phyloP scores from a whole-genome alignment of 1,140 invertebrate species.

The Aphaenogaster rudis region DNA sequence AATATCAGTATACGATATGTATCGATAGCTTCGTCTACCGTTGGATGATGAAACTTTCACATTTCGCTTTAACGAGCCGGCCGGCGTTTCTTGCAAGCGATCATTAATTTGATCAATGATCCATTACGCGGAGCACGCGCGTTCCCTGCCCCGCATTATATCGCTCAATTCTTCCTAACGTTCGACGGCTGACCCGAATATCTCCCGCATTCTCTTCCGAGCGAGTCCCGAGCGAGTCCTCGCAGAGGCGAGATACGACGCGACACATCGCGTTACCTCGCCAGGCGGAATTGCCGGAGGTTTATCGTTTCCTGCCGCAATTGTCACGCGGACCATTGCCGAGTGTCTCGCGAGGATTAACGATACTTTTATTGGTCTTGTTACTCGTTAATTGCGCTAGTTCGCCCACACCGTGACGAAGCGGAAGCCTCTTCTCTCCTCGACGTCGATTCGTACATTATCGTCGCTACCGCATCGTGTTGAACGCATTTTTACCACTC shows the following conservation, averaged over 20 bases:
- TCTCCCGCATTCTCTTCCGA: slow-evolving; percentile 50
- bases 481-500: background rate
- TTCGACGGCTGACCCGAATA: slow-evolving; percentile 42
- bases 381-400: slow-evolving; percentile 79
- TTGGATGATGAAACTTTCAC: slow-evolving; percentile 53
- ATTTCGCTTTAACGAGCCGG: slow-evolving; percentile 42
- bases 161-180: slow-evolving; percentile 31
- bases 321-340: slow-evolving; percentile 75
- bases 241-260: background rate
- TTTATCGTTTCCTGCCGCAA: slow-evolving; percentile 76
- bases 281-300: slow-evolving; percentile 58
- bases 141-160: slow-evolving; percentile 40
- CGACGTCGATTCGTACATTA: background rate
- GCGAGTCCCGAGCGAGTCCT: background rate
- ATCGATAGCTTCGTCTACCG: slow-evolving; percentile 18
- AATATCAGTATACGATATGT: slow-evolving; percentile 18
- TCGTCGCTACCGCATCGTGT: background rate
- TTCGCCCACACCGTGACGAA: slow-evolving; percentile 74
- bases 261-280: background rate
- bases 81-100: slow-evolving; percentile 36
- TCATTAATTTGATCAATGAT: slow-evolving; percentile 62
- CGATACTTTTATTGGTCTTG: slow-evolving; percentile 82
- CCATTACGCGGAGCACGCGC: slow-evolving; percentile 51
- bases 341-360: slow-evolving; percentile 77
- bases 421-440: slow-evolving; percentile 57